Conservation (phyloP, 2,113 vertebrate species). For the Ginglymostoma cirratum region DNA sequence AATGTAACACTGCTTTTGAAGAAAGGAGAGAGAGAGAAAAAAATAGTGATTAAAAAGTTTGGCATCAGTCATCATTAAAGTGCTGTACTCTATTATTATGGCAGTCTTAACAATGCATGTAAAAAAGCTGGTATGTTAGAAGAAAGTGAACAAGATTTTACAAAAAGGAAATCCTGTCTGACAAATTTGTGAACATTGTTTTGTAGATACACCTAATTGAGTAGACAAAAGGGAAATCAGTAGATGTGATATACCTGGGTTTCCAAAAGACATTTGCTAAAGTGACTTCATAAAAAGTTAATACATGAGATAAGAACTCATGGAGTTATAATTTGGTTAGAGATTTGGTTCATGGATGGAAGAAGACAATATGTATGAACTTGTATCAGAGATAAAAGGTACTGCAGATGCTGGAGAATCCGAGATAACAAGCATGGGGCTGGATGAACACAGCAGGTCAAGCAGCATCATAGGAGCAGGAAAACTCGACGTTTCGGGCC, state of each 20-base stretch:
- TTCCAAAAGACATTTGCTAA: neutral
- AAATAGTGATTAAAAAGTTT: too few species aligned
- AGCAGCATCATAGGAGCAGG: too few species aligned
- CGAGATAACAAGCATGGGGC: too few species aligned
- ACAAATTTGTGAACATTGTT: neutral
- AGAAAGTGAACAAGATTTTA: neutral
- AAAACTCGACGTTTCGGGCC: too few species aligned
- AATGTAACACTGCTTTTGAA: too few species aligned
- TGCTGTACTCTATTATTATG: neutral
- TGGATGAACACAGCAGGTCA: too few species aligned
- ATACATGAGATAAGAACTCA: neutral
- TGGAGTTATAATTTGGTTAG: neutral
- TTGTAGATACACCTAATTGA: neutral
- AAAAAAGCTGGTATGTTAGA: neutral
- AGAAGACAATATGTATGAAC: neutral
- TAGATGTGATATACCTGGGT: neutral
- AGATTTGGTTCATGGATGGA: too few species aligned
- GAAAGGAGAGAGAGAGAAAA: too few species aligned
- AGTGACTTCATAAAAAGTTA: neutral
- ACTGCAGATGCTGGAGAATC: too few species aligned
- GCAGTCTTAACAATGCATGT: neutral
- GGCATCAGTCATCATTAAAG: neutral
- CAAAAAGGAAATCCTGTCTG: neutral
- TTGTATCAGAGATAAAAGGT: too few species aligned
- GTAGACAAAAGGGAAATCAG: neutral